A percentile compares a stretch with the other conserved stretches of the same genome.
phyloP scores from a whole-genome alignment of 1,140 invertebrate species.

The Ips nitidus region DNA sequence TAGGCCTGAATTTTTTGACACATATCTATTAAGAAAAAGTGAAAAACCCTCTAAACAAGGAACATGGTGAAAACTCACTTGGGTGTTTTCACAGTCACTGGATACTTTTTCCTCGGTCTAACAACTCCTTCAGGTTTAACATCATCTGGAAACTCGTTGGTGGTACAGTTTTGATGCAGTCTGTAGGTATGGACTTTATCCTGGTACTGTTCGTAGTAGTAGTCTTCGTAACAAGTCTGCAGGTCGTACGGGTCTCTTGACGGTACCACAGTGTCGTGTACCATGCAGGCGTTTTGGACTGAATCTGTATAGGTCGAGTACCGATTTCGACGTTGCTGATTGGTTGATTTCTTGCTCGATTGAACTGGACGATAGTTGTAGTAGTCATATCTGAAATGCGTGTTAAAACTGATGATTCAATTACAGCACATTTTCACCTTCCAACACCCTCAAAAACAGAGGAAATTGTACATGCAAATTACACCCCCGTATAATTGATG shows the following conservation, averaged over 20 bases:
- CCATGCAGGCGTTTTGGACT: too few species aligned
- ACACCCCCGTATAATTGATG: too few species aligned
- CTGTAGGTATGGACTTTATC: background rate
- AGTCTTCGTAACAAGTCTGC: background rate
- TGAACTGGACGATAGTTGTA: too few species aligned
- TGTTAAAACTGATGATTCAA: too few species aligned
- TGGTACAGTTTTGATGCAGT: background rate
- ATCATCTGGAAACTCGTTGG: background rate
- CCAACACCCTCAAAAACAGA: too few species aligned
- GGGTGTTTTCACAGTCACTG: conserved; percentile 20
- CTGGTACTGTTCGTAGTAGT: background rate
- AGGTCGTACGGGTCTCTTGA: background rate
- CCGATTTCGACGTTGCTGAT: too few species aligned
- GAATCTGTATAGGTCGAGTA: too few species aligned
- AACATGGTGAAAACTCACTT: conserved; percentile 14
- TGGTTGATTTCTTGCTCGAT: too few species aligned
- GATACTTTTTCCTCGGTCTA: background rate
- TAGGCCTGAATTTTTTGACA: conserved; percentile 10
- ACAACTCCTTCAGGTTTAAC: background rate
- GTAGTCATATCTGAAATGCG: too few species aligned
- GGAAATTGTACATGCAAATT: too few species aligned
- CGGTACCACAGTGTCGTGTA: too few species aligned
- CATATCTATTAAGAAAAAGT: conserved; percentile 38
- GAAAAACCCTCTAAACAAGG: background rate
- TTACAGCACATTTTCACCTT: too few species aligned